Evolutionary conservation across 1,140 invertebrate genomes (phyloP), one percentile per base, ranked within the genome.

Genomic region (Zaprionus ornatus): DNA sequence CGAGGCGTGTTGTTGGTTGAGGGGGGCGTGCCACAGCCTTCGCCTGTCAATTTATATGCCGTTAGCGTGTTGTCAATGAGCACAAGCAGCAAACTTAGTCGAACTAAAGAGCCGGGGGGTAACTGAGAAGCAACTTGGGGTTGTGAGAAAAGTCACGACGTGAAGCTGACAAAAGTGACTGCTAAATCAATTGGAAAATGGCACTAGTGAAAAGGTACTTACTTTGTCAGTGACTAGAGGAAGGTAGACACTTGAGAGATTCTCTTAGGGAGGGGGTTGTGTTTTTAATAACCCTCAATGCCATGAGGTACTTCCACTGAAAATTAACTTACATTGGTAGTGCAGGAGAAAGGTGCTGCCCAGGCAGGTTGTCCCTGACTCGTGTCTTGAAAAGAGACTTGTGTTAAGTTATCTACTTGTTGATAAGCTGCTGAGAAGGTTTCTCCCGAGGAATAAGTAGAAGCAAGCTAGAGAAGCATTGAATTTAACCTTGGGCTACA

Each of bases 1-100:
- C 40, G 21, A 59, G 45, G 42, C n/a, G 55, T 27, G 23, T 21
- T 54, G 56, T 62, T 57, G 68, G 27, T 25, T 27, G 50, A 9
- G 17, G 25, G 25, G 42, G 37, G 17, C 29, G 29, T 29, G 67
- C 21, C 65, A 48, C 55, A 45, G 50, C 40, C 57, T 56, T 65
- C 57, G 76, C 80, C 84, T 88, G 85, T 77, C 85, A 88, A 88
- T 88, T 88, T 90, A 88, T 88, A 88, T 88, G 85, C 85, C 85
- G 85, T 88, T 88, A 88, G 85, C 85, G 85, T 88, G 85, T 85
- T 90, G 85, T 90, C 85, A 88, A 88, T 88, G 85, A 84, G 85
- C 85, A 84, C 84, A 80, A 81, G 84, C 83, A 90, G 85, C 72
- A 81, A 37, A 63, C 45, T 19, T 32, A 54, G 32, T 50, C 25